Percentiles rank a stretch among this genome's conserved stretches.
phyloP scores from a whole-genome alignment of 2,113 vertebrate genomes.

The Hipposideros armiger region DNA sequence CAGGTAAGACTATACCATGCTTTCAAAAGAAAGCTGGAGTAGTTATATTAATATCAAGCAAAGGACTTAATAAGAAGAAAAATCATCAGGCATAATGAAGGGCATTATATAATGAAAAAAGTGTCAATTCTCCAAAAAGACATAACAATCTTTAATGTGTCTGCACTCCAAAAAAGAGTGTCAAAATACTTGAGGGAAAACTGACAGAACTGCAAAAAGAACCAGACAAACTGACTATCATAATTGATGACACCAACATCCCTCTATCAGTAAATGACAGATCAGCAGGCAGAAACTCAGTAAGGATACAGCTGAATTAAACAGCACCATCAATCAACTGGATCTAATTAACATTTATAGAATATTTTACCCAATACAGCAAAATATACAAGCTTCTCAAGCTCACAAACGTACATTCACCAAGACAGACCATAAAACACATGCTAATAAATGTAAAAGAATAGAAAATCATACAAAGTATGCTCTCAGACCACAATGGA shows the following conservation, averaged over 20 bases:
- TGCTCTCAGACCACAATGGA: background rate
- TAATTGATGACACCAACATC: slow-evolving; percentile 57
- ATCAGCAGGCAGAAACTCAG: slow-evolving; percentile 51
- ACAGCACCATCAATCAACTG: slow-evolving; percentile 52
- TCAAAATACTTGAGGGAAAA: slow-evolving; percentile 72
- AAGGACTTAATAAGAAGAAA: slow-evolving; percentile 14
- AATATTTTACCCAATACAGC: slow-evolving; percentile 31
- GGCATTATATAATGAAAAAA: slow-evolving; percentile 46
- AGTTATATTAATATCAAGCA: background rate
- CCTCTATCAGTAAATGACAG: slow-evolving; percentile 35
- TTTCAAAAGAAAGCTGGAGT: slow-evolving; percentile 22
- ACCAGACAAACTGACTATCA: slow-evolving; percentile 44
- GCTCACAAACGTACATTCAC: background rate
- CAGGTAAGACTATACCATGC: background rate
- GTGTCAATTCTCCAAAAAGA: slow-evolving; percentile 49
- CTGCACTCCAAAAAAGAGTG: slow-evolving; percentile 53
- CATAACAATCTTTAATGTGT: slow-evolving; percentile 47
- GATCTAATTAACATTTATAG: slow-evolving; percentile 18
- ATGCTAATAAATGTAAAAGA: slow-evolving; percentile 12
- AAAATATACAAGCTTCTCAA: slow-evolving; percentile 15
- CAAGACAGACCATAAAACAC: background rate
- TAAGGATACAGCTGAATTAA: background rate
- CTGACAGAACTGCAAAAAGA: slow-evolving; percentile 42
- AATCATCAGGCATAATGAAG: slow-evolving; percentile 6
- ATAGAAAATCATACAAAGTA: slow-evolving; percentile 15